Base-by-base conservation (phyloP, 2,797 vertebrate species). In the Chromobotia macracanthus region DNA sequence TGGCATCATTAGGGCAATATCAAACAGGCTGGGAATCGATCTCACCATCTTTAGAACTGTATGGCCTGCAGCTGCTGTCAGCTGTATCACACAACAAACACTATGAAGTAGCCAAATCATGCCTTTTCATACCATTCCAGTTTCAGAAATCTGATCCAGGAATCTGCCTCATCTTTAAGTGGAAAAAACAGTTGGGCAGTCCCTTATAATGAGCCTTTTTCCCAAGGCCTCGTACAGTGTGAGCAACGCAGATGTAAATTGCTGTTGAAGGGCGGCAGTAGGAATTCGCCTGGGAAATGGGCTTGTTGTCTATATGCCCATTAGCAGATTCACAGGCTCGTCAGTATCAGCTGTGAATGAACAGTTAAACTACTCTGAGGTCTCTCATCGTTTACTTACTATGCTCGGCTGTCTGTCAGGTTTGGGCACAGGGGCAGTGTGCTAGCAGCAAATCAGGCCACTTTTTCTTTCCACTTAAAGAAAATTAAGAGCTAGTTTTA, bases 1-100 rank as follows among this genome's bases (percentile, higher is more conserved):
- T 65, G 23, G 23, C 80, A 68, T 51, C 63, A 64, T 74, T 74
- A 73, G 69, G 65, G 44, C 70, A 55, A 70, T 35, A 71, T 25
- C 46, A 64, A 53, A 53, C 18, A 35, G 25, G 35, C 51, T 41
- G 18, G 21, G 56, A 61, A 73, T 63, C 31, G 44, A 72, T 68
- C 28, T 72, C 2, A 7, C 46, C 10, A 35, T 65, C 50, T 60
- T 28, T 15, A 6, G 35, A 25, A 28, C 28, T 25, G 35, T 65
- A 48, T 51, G 19, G 38, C 70, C 72, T 74, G 38, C 72, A 81
- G 75, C 79, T 80, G 67, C 80, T 85, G 44, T 66, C 64, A 66
- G 46, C 50, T 35, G 11, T 28, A 61, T 64, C 50, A 69, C 75
- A 35, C 31, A n/a, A 16, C 72, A 74, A 48, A 76, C 56, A 44